Conservation (phyloP, 92 coral and sea anemone species). For the Porites lobata region DNA sequence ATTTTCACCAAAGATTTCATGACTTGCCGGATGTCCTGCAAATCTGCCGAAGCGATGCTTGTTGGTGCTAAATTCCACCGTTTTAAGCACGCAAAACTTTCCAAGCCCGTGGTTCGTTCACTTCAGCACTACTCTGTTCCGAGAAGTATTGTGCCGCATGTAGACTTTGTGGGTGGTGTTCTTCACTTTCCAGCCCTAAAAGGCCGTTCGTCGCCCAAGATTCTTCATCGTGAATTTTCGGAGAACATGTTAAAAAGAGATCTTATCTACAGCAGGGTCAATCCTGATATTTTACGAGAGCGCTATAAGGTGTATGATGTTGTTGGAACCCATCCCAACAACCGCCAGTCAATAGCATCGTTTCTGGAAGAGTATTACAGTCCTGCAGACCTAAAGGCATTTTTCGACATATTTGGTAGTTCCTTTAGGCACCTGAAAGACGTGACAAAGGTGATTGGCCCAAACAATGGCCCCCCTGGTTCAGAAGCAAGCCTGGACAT, state of each 20-base stretch:
- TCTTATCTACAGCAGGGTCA: conserved; percentile 87
- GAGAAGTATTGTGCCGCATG: conserved; percentile 66
- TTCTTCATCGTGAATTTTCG: neutral
- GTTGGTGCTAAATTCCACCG: conserved; percentile 85
- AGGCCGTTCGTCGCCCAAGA: conserved; percentile 66
- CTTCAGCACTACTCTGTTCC: conserved; percentile 86
- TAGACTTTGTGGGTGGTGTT: conserved; percentile 97
- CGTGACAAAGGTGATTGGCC: conserved; percentile 93
- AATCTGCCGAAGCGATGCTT: conserved; percentile 80
- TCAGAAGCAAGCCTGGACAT: conserved; percentile 97
- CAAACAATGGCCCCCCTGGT: conserved; percentile 93
- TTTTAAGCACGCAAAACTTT: conserved; percentile 74
- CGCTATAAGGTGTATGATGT: conserved; percentile 85
- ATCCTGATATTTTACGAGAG: conserved; percentile 86
- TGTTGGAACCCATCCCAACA: conserved; percentile 86
- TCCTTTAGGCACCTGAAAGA: conserved; percentile 82
- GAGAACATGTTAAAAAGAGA: conserved; percentile 21
- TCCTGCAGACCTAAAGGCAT: conserved; percentile 83
- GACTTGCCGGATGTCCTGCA: conserved; percentile 80
- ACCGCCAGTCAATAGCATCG: conserved; percentile 92
- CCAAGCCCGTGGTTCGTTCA: conserved; percentile 83
- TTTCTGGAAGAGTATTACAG: conserved; percentile 87
- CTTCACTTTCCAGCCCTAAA: conserved; percentile 92
- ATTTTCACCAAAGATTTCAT: conserved; percentile 84
- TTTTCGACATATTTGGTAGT: conserved; percentile 83